Conservation (phyloP, 2,797 vertebrate species). For the Pachyuromys duprasi region DNA sequence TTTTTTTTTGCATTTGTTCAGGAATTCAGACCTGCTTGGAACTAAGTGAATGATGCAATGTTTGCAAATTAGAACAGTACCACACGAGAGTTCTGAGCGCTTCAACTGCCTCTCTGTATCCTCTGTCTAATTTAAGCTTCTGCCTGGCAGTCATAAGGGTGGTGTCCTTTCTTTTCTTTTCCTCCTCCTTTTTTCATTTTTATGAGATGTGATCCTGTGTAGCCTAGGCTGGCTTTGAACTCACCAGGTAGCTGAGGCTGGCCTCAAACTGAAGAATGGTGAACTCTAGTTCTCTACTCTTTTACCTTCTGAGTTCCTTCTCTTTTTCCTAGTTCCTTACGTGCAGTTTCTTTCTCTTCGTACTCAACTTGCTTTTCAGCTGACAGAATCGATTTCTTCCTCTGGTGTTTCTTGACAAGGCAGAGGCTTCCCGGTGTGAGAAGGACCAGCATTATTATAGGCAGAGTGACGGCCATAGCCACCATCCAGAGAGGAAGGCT, state of each 20-base stretch:
- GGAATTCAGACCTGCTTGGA: neutral
- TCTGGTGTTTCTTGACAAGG: constrained; percentile 49
- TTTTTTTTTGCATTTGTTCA: neutral
- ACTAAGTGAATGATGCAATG: neutral
- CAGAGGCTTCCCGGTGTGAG: neutral
- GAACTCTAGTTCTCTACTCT: neutral
- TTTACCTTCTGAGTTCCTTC: neutral
- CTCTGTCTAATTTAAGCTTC: neutral
- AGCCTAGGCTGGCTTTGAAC: neutral
- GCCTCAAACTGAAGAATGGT: neutral
- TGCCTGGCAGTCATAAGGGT: neutral
- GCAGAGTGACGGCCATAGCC: neutral
- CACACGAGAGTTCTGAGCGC: neutral
- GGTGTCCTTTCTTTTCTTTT: neutral
- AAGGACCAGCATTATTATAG: constrained; percentile 26
- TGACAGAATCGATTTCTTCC: constrained; percentile 21
- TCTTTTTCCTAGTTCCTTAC: constrained; percentile 57
- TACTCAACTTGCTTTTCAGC: constrained; percentile 10
- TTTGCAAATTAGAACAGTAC: neutral
- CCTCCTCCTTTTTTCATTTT: neutral
- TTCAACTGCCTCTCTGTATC: accelerated
- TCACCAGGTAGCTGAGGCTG: neutral
- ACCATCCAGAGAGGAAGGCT: constrained; percentile 13
- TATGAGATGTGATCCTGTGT: neutral
- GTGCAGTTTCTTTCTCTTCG: constrained; percentile 47